These are phyloP conservation scores for Probaryconus sp. DNA, from an alignment of 1,140 invertebrate species.

Conservation along the genomic window DNA sequence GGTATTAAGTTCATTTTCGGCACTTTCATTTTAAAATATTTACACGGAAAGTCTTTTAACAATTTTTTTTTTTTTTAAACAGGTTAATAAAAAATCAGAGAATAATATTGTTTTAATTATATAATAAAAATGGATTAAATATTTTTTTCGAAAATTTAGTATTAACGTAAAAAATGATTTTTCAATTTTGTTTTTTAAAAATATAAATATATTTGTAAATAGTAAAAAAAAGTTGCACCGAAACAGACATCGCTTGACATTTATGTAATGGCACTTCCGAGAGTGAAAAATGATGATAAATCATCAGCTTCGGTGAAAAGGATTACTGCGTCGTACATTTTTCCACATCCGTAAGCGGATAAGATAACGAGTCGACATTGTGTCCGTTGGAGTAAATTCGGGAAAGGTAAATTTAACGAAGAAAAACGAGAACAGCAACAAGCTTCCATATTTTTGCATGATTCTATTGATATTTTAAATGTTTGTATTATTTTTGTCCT, in stretches of 20 bases:
- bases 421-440: slow-evolving; percentile 62
- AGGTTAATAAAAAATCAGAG: no score
- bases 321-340: slow-evolving; percentile 61
- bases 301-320: slow-evolving; percentile 61
- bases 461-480: slow-evolving; percentile 54
- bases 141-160: no score
- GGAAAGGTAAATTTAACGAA: slow-evolving; percentile 62
- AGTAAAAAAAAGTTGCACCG: slow-evolving; percentile 45
- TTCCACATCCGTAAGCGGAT: slow-evolving; percentile 63
- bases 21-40: no score
- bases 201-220: slow-evolving; percentile 35
- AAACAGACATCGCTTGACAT: slow-evolving; percentile 58
- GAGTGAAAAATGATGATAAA: slow-evolving; percentile 63
- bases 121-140: no score
- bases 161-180: no score
- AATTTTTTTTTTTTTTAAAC: no score
- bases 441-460: slow-evolving; percentile 40
- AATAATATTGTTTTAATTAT: no score
- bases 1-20: slow-evolving; percentile 5
- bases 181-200: background rate
- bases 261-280: slow-evolving; percentile 63
- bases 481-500: no score
- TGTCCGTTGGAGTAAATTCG: slow-evolving; percentile 61
- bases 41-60: no score
- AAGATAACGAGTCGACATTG: slow-evolving; percentile 63